Evolutionary conservation across 1,140 invertebrate genomes (phyloP).

Genomic region (Reticulitermes speratus): DNA sequence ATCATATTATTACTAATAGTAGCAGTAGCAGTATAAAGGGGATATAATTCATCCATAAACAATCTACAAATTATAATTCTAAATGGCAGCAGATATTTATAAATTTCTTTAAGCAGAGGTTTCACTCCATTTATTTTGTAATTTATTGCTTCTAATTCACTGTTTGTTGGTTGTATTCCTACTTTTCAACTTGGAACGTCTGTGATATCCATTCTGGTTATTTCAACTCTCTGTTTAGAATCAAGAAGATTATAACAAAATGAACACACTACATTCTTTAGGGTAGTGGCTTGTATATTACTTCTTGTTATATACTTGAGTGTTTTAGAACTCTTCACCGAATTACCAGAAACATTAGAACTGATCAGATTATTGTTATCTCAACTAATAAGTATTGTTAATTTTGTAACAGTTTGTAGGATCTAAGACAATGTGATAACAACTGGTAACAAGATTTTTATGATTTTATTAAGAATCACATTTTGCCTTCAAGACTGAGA

Average conservation of each 20-base stretch:
- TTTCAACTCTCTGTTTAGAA: not conserved
- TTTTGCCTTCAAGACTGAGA: no score
- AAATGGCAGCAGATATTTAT: no score
- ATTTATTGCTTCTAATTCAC: not conserved
- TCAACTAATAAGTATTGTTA: not conserved
- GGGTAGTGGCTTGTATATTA: not conserved
- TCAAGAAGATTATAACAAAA: not conserved
- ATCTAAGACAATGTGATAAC: not conserved
- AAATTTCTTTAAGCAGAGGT: not conserved
- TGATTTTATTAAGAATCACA: no score
- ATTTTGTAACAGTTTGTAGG: not conserved
- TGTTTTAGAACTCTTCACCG: constrained; percentile 1
- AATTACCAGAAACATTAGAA: not conserved
- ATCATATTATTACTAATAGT: no score
- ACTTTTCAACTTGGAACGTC: constrained; percentile 1
- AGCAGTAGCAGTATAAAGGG: no score
- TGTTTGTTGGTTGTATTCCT: not conserved
- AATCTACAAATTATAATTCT: not conserved
- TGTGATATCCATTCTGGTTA: constrained; percentile 19
- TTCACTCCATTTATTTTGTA: not conserved
- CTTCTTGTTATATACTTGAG: not conserved
- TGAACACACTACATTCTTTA: not conserved
- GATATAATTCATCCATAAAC: not conserved
- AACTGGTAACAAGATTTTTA: not conserved
- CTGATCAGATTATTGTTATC: not conserved